Base-by-base conservation (phyloP, 2,797 vertebrate genomes). In the Poecilia velifera region DNA sequence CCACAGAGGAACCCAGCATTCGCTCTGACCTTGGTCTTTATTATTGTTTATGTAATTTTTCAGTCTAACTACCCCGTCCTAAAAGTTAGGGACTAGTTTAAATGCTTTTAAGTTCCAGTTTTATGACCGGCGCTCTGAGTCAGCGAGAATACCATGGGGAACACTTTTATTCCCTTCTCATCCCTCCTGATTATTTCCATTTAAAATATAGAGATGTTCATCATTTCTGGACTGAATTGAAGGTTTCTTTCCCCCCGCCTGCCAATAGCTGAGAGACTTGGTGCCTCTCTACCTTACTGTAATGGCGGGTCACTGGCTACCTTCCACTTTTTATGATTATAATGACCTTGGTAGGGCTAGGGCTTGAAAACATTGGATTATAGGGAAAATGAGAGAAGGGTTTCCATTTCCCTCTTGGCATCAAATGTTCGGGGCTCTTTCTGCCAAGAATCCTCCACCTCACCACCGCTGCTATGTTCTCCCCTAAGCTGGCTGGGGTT, bases 331-430 rank as follows among this genome's bases (percentile, higher is more conserved):
- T 94, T 95, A 94, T 96, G 95, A 95, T 96, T 96, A 95, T 96
- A 95, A 96, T 94, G 95, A 96, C 96, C 95, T 96, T 96, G 95
- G 94, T 93, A 90, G 91, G 93, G 90, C 94, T 89, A 89, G 94
- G 94, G 94, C 95, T 94, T 94, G 92, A 96, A 96, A 96, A 96
- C 95, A 96, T 95, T 96, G 95, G 95, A 96, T 95, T 95, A 95
- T 94, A 93, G 94, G 95, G 92, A 95, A 96, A 96, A 96, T 94
- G 93, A 94, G 93, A 95, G 94, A 94, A 92, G 95, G 74, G 95
- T 96, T 95, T 96, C 95, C 95, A 96, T 96, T 96, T 96, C 92
- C 68, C 93, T 95, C 93, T 95, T 96, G 95, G 95, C 95, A 95
- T 94, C 93, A 93, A 90, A 93, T 95, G 94, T 94, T 93, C 84